Conservation (phyloP, 2,888 invertebrate species). For the Elysia crispata region DNA sequence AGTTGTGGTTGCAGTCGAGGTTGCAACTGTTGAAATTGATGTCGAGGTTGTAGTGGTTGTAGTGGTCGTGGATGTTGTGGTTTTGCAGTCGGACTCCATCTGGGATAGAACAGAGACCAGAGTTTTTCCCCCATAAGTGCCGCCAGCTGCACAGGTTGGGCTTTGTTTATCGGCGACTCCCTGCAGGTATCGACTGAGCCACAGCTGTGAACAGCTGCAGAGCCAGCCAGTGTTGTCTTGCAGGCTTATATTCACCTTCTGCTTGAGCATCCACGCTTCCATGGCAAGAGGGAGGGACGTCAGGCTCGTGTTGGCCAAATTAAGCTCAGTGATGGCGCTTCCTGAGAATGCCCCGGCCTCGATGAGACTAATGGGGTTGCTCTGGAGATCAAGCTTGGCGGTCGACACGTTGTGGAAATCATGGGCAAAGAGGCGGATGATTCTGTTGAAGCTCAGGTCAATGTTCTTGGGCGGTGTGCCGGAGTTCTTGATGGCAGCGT, state of each 20-base stretch:
- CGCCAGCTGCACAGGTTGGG: constrained; percentile 54
- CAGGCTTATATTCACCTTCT: constrained; percentile 26
- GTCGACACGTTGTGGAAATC: constrained; percentile 52
- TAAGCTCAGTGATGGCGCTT: constrained; percentile 52
- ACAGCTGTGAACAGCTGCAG: constrained; percentile 61
- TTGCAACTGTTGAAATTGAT: constrained; percentile 29
- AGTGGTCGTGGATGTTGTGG: constrained; percentile 51
- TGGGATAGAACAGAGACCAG: constrained; percentile 49
- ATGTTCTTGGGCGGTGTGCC: constrained; percentile 31
- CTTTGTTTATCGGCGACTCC: constrained; percentile 22
- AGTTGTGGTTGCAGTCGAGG: constrained; percentile 34
- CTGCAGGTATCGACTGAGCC: constrained; percentile 55
- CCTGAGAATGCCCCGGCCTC: constrained; percentile 55
- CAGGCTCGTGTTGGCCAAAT: constrained; percentile 55
- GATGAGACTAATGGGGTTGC: constrained; percentile 54
- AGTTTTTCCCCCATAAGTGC: constrained; percentile 47
- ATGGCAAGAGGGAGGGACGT: constrained; percentile 54
- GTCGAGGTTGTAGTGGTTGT: constrained; percentile 48
- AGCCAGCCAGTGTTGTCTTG: constrained; percentile 50
- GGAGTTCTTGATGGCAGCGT: constrained; percentile 46
- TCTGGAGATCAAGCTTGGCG: constrained; percentile 53
- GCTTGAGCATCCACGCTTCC: neutral
- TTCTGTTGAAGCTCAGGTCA: constrained; percentile 52
- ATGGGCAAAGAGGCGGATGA: constrained; percentile 45
- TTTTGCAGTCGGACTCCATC: constrained; percentile 51